Evolutionary conservation across 2,797 vertebrate genomes (phyloP), one percentile per base, ranked within the genome.

Genomic region (Babyrousa celebensis): DNA sequence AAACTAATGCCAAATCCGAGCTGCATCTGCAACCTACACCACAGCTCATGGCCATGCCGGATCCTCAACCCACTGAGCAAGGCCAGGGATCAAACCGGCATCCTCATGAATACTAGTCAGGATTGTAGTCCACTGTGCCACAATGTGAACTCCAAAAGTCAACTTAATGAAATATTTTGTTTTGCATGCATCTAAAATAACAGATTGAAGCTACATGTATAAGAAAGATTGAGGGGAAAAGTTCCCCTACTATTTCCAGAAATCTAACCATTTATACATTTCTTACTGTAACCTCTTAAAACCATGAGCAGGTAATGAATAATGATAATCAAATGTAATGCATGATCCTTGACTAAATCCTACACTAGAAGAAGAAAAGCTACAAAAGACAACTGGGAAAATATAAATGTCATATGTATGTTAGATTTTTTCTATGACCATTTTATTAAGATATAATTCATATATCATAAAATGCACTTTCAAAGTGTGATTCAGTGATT

Each of bases 321-420:
- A 18, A 58, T n/a, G 40, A 85, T 89, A 97, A 89, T 43, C 65
- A 93, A 90, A 95, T 71, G 29, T 70, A 89, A 82, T 67, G 11
- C 17, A 74, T 40, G 29, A 88, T 67, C 71, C 32, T 32, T 83
- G 32, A 89, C 54, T 48, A 17, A 86, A 83, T 78, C 48, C 74
- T 67, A 48, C 3, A 86, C 56, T 80, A 14, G 32, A 91, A 77
- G n/a, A 84, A 84, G 36, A 78, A 68, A 89, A 90, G 20, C 9
- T 86, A 70, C 65, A 92, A 48, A 54, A 85, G 43, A 87, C 52
- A 94, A 70, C 43, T 65, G 29, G 43, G 29, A 25, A 91, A 91
- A 86, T 88, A 4, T 88, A 32, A 85, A 77, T 36, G 14, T 70
- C 7, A 15, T 32, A 27, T 79, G 29, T 27, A 15, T 54, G 52